Conservation (phyloP, 2,797 vertebrate species). For the Enteromius unitaeniatus region DNA sequence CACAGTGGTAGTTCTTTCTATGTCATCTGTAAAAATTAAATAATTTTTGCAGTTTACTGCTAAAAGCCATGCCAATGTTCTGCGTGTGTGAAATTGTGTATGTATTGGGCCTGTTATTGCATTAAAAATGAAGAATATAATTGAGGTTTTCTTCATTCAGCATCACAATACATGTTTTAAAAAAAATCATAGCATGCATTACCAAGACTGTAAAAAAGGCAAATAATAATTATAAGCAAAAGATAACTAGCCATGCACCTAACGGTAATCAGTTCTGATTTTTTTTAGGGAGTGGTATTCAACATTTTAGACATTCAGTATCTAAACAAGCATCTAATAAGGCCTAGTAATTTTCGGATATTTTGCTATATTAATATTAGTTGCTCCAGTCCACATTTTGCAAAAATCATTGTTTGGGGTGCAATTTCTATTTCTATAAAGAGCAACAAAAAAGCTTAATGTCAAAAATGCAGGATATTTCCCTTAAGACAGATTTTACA, state of each 20-base stretch:
- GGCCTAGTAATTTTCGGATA: background rate
- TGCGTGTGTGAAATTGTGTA: background rate
- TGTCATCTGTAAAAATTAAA: slow-evolving; percentile 46
- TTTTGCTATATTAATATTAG: background rate
- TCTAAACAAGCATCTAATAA: background rate
- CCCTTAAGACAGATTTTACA: no score
- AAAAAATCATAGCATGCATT: background rate
- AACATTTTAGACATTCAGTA: slow-evolving; percentile 26
- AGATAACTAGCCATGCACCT: background rate
- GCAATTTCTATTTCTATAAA: background rate
- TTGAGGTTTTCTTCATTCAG: slow-evolving; percentile 1
- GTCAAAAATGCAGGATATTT: slow-evolving; percentile 19
- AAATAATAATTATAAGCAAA: background rate
- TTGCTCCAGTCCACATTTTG: background rate
- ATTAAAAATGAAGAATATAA: background rate
- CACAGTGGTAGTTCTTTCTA: slow-evolving; percentile 9
- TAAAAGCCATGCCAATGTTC: background rate
- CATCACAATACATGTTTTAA: background rate
- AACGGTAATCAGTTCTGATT: background rate
- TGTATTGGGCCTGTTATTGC: slow-evolving; percentile 1
- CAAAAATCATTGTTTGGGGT: background rate
- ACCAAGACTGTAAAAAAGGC: background rate
- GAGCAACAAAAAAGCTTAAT: background rate
- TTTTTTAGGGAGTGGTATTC: background rate
- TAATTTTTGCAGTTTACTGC: no score